Evolutionary conservation across 2,888 invertebrate genomes (phyloP).

Genomic region (Coleophora deauratella): DNA sequence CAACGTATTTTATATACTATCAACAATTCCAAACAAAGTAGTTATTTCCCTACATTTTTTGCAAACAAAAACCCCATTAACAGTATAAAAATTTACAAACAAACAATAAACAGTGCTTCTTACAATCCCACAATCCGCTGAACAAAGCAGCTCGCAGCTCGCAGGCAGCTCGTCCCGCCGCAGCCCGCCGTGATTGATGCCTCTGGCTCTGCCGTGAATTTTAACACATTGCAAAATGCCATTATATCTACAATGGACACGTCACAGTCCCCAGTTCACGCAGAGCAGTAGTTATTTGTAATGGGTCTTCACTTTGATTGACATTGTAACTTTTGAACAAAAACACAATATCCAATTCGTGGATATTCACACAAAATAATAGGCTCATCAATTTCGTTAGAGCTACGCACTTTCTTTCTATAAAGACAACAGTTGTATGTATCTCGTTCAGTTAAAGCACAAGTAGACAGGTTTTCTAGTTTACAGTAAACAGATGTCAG

Average conservation of each 20-base stretch:
- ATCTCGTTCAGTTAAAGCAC: background rate
- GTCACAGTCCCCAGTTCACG: conserved; percentile 11
- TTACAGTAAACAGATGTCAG: conserved; percentile 14
- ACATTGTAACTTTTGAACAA: background rate
- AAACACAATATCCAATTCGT: too few relatives aligned
- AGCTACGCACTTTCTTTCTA: too few relatives aligned
- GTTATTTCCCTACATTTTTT: conserved; percentile 6
- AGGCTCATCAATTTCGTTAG: too few relatives aligned
- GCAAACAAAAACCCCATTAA: too few relatives aligned
- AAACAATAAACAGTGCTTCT: too few relatives aligned
- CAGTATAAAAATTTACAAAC: too few relatives aligned
- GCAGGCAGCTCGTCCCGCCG: background rate
- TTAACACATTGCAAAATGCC: conserved; percentile 37
- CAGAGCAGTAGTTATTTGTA: background rate
- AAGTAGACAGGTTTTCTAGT: conserved; percentile 2
- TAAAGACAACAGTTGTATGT: too few relatives aligned
- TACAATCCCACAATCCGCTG: too few relatives aligned
- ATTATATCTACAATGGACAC: conserved; percentile 14
- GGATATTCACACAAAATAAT: too few relatives aligned
- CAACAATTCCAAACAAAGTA: too few relatives aligned
- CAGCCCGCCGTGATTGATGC: conserved; percentile 33
- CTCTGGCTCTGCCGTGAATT: conserved; percentile 28
- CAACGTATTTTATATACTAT: too few relatives aligned
- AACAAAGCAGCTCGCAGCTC: too few relatives aligned
- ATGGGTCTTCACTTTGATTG: conserved; percentile 3